Evolutionary conservation across 1,140 invertebrate species (phyloP).

Genomic region (Reticulitermes speratus): DNA sequence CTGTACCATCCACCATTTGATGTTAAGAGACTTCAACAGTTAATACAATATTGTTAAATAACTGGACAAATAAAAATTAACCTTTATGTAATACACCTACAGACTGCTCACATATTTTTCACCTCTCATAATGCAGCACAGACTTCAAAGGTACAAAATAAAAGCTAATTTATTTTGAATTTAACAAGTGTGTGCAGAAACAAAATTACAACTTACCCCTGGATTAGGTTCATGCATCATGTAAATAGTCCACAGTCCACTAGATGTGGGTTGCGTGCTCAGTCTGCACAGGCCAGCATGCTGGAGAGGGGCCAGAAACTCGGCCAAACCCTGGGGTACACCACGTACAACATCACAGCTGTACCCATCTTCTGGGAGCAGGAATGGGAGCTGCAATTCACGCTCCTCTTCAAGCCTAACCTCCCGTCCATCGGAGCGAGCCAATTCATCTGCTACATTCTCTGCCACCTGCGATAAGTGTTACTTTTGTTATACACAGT

Average conservation of each 20-base stretch:
- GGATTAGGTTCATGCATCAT: conserved; percentile 57
- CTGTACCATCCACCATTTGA: too few species aligned
- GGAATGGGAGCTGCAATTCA: conserved; percentile 83
- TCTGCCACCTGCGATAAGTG: conserved; percentile 70
- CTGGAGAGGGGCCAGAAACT: conserved; percentile 87
- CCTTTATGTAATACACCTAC: too few species aligned
- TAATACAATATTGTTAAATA: too few species aligned
- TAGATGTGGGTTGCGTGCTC: conserved; percentile 84
- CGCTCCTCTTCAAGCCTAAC: conserved; percentile 80
- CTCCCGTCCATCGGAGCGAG: conserved; percentile 84
- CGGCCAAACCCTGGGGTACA: conserved; percentile 86
- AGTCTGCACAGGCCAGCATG: conserved; percentile 83
- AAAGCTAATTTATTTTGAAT: too few species aligned
- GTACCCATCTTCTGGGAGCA: conserved; percentile 97
- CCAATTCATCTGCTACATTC: conserved; percentile 89
- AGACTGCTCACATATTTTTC: too few species aligned
- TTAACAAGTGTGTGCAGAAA: too few species aligned
- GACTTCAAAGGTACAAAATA: too few species aligned
- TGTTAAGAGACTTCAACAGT: too few species aligned
- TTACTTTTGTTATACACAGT: neutral
- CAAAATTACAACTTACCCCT: conserved; percentile 31
- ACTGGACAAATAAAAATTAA: too few species aligned
- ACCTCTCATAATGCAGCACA: too few species aligned
- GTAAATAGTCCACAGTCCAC: conserved; percentile 93
- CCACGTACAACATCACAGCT: conserved; percentile 94